Evolutionary conservation across 2,888 invertebrate species (phyloP), one percentile per base, ranked within the genome.

Genomic region (Diaperis boleti): DNA sequence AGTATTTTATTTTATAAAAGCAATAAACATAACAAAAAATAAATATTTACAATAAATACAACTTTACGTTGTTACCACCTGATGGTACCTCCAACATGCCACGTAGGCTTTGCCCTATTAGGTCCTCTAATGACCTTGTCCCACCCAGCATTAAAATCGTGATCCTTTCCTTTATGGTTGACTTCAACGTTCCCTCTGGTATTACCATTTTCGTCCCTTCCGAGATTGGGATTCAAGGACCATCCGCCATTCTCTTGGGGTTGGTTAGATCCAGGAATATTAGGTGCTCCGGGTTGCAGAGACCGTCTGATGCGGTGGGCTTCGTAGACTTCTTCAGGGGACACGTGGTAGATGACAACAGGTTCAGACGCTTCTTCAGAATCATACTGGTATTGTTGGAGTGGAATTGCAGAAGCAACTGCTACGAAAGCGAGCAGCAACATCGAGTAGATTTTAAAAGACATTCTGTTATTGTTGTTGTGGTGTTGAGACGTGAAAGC

Each of bases 71-170:
- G n/a, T n/a, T n/a, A 62, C 50, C 50, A 66, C 31, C 60, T 50
- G 47, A 50, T 54, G 10, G 59, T 62, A 31, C 65, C 68, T 37
- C 66, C 66, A 42, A 68, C 65, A 35, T 63, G 59, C 64, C 65
- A 68, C n/a, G 63, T 65, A 13, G 66, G 66, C 39, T 65, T 62
- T 1, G 63, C 59, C 55, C 57, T 68, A 5, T 44, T 31, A 8
- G 65, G 68, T 7, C 68, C 68, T 11, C 39, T 22, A 3, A 68
- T 37, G 13, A 65, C 64, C 56, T 68, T 68, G n/a, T 39, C 44
- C 66, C 66, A 66, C 45, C 61, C 63, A 33, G 65, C 68, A 20
- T 63, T 47, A 29, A 68, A 39, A 37, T 68, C 67, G 31, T 67
- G 65, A 11, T 67, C 37, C 10, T 62, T 20, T 29, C 67, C 69